These are phyloP conservation scores for Heliconius hermathena DNA, from an alignment of 1,140 invertebrate genomes.

Conservation along the genomic window DNA sequence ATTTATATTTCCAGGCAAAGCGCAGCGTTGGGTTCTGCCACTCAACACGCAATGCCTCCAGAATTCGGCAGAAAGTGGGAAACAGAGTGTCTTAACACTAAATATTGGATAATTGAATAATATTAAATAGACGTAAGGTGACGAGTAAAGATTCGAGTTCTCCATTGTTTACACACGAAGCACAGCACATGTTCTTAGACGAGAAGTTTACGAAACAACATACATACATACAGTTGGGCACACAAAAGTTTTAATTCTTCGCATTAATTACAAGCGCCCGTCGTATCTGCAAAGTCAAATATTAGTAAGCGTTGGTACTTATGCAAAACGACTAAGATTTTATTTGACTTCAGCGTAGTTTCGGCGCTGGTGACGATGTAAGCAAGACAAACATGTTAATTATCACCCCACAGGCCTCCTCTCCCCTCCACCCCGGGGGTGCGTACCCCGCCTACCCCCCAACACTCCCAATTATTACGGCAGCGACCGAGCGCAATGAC, in stretches of 20 bases:
- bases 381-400: constrained; percentile 80
- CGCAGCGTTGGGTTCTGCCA: no score
- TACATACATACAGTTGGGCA: constrained; percentile 19
- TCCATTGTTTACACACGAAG: background rate
- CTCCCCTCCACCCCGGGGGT: constrained; percentile 19
- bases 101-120: background rate
- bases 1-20: no score
- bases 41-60: no score
- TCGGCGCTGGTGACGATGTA: constrained; percentile 73
- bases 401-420: constrained; percentile 55
- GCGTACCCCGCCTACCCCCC: constrained; percentile 28
- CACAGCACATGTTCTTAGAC: constrained; percentile 30
- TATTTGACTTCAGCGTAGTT: constrained; percentile 78
- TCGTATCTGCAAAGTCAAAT: constrained; percentile 59
- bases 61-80: no score
- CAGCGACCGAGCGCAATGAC: constrained; percentile 53
- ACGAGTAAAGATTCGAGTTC: background rate
- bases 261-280: constrained; percentile 66
- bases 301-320: constrained; percentile 64
- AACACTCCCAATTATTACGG: constrained; percentile 60
- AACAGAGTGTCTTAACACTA: background rate
- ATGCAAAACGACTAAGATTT: constrained; percentile 76
- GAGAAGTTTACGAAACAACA: constrained; percentile 36
- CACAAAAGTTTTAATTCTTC: constrained; percentile 69
- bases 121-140: background rate